Conservation (phyloP, 2,797 vertebrate genomes). For the Pteropus rufus region DNA sequence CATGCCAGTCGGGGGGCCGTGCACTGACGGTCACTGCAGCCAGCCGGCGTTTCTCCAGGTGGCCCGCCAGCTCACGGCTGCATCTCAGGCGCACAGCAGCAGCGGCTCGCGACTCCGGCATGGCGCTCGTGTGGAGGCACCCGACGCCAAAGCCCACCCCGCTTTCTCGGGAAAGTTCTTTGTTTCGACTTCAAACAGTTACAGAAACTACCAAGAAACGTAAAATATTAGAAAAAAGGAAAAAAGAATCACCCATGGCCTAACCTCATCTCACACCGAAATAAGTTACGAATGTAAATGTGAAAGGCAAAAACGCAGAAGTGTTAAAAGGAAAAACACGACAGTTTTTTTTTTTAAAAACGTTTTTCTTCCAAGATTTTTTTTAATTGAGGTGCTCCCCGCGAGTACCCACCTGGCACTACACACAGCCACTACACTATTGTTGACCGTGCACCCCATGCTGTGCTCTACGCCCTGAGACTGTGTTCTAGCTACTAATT, state of each 20-base stretch:
- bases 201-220: background rate
- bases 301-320: background rate
- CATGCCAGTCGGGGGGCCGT: background rate
- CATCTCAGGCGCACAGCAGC: background rate
- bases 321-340: too few species aligned
- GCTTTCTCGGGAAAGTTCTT: too few species aligned
- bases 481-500: too few species aligned
- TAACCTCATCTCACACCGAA: background rate
- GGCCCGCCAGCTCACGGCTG: background rate
- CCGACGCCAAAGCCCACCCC: too few species aligned
- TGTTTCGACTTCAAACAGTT: background rate
- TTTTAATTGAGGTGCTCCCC: too few species aligned
- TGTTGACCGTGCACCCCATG: too few species aligned
- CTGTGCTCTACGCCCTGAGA: too few species aligned
- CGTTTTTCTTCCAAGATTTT: too few species aligned
- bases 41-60: fast-evolving
- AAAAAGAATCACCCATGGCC: background rate
- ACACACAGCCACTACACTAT: too few species aligned
- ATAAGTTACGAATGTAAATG: background rate
- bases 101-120: background rate
- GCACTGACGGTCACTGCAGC: background rate
- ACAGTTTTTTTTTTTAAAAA: too few species aligned
- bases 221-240: background rate
- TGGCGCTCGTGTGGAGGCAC: background rate
- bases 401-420: too few species aligned